Evolutionary conservation across 2,113 vertebrate species (phyloP), one percentile per base, ranked within the genome.

Genomic region (Empidonax traillii): DNA sequence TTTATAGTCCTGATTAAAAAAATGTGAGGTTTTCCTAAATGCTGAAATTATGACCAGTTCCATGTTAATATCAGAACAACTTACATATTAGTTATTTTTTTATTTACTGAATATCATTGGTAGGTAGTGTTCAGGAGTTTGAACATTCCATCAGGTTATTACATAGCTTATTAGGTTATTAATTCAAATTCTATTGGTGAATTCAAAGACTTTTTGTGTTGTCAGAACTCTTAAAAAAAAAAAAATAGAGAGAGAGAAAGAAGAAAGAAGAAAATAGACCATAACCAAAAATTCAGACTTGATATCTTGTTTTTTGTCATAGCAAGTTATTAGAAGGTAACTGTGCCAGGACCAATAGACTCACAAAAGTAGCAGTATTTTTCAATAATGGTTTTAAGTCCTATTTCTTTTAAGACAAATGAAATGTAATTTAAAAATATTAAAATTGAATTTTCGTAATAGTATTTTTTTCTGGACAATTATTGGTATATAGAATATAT

Each of bases 1-100:
- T 62, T 84, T 69, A 43, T 56, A 65, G 46, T 43, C 7, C 33
- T 65, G 30, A 58, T 90, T 59, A 39, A 71, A 74, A 85, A 72
- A 77, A 62, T 37, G 6, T n/a, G 39, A 77, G 35, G 20, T 23
- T 95, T 69, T 89, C 49, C 9, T 66, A 77, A 87, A 46, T 94
- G 81, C 76, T 94, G 90, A 97, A 93, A 93, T 81, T 94, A 82
- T 97, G 77, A 97, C 78, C 65, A 90, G 91, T 96, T 93, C 82
- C 83, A 74, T 84, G 74, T 92, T 91, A 77, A 68, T 75, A 62
- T 78, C 93, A 87, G 35, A 81, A 74, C 43, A 90, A 82, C 83
- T 87, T 97, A 75, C 28, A 47, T 84, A 80, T 41, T 86, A 93
- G 88, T 84, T 95, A 63, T 43, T 52, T 87, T 89, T 85, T 83